These are phyloP conservation scores for Aselliscus stoliczkanus DNA, from an alignment of 2,797 vertebrate genomes.

Conservation along the genomic window DNA sequence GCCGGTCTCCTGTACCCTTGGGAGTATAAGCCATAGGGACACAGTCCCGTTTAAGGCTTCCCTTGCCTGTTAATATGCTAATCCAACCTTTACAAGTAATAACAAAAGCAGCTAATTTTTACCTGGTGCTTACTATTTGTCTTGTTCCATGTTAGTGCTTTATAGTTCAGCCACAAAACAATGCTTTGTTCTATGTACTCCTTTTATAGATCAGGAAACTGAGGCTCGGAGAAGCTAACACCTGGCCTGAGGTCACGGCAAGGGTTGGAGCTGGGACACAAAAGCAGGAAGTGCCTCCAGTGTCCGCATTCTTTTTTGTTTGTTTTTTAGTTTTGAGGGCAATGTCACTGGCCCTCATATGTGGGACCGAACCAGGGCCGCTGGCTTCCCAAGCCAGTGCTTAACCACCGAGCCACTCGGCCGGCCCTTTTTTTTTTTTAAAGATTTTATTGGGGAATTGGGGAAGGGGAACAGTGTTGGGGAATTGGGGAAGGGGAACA, in stretches of 20 bases:
- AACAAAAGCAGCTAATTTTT: background rate
- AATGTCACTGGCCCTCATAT: too few relatives aligned
- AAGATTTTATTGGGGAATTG: too few relatives aligned
- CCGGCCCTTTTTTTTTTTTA: too few relatives aligned
- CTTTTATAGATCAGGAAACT: background rate
- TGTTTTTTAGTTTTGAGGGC: too few relatives aligned
- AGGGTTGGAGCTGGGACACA: background rate
- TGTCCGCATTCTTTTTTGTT: too few relatives aligned
- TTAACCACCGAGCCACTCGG: too few relatives aligned
- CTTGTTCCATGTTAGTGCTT: background rate
- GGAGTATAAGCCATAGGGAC: background rate
- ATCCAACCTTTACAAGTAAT: background rate
- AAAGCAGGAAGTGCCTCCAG: background rate
- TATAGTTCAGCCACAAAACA: background rate
- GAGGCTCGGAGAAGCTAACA: background rate
- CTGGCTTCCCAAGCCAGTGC: too few relatives aligned
- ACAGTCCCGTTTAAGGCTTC: rapidly evolving
- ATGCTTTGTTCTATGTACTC: rapidly evolving
- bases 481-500: too few relatives aligned
- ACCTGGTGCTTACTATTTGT: too few relatives aligned
- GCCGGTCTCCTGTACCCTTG: background rate
- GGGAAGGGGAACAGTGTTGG: too few relatives aligned
- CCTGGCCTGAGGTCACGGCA: background rate
- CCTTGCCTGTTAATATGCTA: background rate
- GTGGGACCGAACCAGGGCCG: too few relatives aligned